These are phyloP conservation scores for Teinopalpus imperialis DNA, from an alignment of 2,888 invertebrate genomes.

Conservation along the genomic window DNA sequence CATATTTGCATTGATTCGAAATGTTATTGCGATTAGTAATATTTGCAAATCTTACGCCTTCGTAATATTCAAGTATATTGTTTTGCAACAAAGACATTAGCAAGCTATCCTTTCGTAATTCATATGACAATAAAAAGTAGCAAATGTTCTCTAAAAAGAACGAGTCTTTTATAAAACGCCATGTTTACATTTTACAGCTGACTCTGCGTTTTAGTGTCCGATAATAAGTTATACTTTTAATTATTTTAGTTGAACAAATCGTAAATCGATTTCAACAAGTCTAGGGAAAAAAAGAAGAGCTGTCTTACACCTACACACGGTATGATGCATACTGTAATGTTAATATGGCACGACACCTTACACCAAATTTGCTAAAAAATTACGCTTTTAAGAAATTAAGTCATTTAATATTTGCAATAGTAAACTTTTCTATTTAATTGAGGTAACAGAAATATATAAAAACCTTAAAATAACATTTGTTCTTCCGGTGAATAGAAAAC, in stretches of 20 bases:
- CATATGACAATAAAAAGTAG: constrained; percentile 9
- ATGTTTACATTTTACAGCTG: too few relatives aligned
- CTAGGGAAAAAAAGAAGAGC: constrained; percentile 28
- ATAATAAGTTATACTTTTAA: too few relatives aligned
- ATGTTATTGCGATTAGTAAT: constrained; percentile 10
- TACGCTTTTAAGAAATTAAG: constrained; percentile 40
- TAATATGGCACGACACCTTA: constrained; percentile 39
- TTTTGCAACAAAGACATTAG: constrained; percentile 17
- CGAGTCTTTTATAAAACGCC: too few relatives aligned
- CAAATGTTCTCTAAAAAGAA: too few relatives aligned
- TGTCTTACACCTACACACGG: constrained; percentile 45
- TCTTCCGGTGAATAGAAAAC: constrained; percentile 62
- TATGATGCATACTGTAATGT: constrained; percentile 44
- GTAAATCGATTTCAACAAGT: not conserved
- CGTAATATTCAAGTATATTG: constrained; percentile 5
- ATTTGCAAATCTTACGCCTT: constrained; percentile 9
- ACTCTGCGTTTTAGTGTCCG: too few relatives aligned
- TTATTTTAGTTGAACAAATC: not conserved
- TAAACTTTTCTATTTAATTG: constrained; percentile 34
- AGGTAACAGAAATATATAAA: constrained; percentile 43
- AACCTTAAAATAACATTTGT: constrained; percentile 79
- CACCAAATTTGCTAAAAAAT: constrained; percentile 35
- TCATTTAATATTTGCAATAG: constrained; percentile 28
- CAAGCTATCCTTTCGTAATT: constrained; percentile 8
- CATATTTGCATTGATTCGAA: constrained; percentile 13